phyloP scores from a whole-genome alignment of 2,888 invertebrate genomes.

The Drosophila yooni region DNA sequence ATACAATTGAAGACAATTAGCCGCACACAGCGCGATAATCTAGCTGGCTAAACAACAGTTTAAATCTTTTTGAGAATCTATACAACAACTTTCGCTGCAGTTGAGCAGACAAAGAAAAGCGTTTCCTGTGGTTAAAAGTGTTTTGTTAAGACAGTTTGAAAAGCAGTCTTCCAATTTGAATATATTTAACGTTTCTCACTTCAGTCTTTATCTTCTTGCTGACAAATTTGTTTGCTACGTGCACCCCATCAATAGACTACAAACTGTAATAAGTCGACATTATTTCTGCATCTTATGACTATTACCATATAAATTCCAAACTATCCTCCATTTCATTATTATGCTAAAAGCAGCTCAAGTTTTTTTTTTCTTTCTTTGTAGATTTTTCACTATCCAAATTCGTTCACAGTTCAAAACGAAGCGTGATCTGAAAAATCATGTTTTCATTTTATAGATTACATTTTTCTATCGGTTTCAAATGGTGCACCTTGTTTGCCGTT shows the following conservation, averaged over 20 bases:
- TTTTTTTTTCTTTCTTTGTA: constrained; percentile 40
- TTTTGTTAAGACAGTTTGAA: neutral
- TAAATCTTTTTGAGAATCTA: constrained; percentile 33
- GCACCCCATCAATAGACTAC: constrained; percentile 23
- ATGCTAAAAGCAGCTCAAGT: constrained; percentile 48
- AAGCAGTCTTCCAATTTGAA: constrained; percentile 37
- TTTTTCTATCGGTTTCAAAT: constrained; percentile 61
- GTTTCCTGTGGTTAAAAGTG: constrained; percentile 6
- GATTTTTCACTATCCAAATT: constrained; percentile 56
- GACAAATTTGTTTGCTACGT: constrained; percentile 69
- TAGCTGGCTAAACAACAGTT: constrained; percentile 38
- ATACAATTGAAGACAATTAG: constrained; percentile 78
- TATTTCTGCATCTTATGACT: constrained; percentile 45
- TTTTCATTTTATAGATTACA: constrained; percentile 63
- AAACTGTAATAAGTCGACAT: constrained; percentile 28
- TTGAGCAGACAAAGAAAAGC: constrained; percentile 27
- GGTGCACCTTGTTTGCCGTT: constrained; percentile 61
- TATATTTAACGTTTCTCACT: constrained; percentile 38
- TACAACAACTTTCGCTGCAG: constrained; percentile 50
- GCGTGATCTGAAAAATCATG: constrained; percentile 68
- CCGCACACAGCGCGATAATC: constrained; percentile 45
- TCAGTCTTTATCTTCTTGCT: constrained; percentile 24
- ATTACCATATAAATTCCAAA: constrained; percentile 51
- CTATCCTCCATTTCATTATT: constrained; percentile 60
- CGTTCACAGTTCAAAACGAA: constrained; percentile 64